phyloP scores from a whole-genome alignment of 2,888 invertebrate genomes.

The Cremastinae sp. region DNA sequence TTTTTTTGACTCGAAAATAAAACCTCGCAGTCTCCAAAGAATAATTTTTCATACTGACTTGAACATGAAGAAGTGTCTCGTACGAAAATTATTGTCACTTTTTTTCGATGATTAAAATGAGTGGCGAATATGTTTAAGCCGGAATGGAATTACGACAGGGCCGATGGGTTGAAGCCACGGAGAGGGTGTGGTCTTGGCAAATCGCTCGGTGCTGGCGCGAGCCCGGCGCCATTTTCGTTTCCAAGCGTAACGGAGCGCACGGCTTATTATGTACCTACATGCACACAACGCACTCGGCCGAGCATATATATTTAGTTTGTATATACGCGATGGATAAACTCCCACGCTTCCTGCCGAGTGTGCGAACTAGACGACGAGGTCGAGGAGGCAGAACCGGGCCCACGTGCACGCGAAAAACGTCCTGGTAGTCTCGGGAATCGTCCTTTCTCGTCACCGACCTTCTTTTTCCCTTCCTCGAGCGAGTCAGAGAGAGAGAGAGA shows the following conservation, averaged over 20 bases:
- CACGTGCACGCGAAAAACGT: conserved; percentile 57
- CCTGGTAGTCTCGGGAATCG: conserved; percentile 58
- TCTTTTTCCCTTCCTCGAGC: conserved; percentile 29
- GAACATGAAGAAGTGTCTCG: background rate
- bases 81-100: background rate
- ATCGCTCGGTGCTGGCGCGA: conserved; percentile 53
- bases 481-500: too few relatives aligned
- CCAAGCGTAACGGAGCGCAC: conserved; percentile 53
- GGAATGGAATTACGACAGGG: conserved; percentile 47
- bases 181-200: conserved; percentile 59
- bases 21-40: too few relatives aligned
- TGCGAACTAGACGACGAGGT: conserved; percentile 51
- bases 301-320: conserved; percentile 29
- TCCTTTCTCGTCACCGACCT: conserved; percentile 24
- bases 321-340: conserved; percentile 62
- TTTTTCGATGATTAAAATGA: conserved; percentile 10
- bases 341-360: conserved; percentile 68
- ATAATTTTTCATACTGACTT: too few relatives aligned
- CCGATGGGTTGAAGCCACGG: conserved; percentile 53
- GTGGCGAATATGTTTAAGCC: conserved; percentile 37
- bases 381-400: conserved; percentile 50
- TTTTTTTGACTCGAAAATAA: too few relatives aligned
- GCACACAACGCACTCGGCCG: conserved; percentile 12
- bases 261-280: conserved; percentile 52
- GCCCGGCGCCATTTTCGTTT: conserved; percentile 59